Evolutionary conservation across 2,888 invertebrate genomes (phyloP), one percentile per base, ranked within the genome.

Genomic region (Eristalis pertinax): DNA sequence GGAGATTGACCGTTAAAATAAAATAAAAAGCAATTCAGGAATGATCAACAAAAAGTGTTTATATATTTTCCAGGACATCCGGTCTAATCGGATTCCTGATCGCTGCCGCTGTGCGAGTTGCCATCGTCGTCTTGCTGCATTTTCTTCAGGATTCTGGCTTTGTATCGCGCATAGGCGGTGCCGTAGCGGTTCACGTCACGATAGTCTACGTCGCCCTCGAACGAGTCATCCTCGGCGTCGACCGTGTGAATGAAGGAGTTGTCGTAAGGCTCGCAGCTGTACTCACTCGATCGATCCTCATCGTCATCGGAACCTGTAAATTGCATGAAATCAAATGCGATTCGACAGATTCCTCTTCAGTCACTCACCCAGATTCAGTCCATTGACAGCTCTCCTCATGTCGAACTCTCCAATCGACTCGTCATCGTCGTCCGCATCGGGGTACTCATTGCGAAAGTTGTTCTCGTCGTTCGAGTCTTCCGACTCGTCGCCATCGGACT

Each of bases 401-500:
- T 95, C 95, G 8, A 95, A 94, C 84, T 79, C 60, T 0, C 68
- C 41, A 11, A 84, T 73, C 0, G 87, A 83, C 22, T 87, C 83
- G 15, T 68, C 29, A 80, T 94, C 95, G 15, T 94, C 93, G 69
- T 96, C 95, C 0, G 95, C 95, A 90, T 96, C 96, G 0, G 97
- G 97, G 92, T 97, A 97, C 73, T 97, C 97, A 90, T 97, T 97
- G 84, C 95, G 94, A 94, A 95, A 96, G 91, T 96, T 95, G 89
- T 95, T 95, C 92, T 97, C 97, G 88, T 96, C 95, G 93, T 97
- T 97, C 0, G 97, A 97, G 91, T 97, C 96, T 88, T 95, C 95
- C 32, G 94, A 94, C 89, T 95, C 95, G 67, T 93, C 92, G 1
- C 89, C 89, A 7, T 89, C 92, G 60, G 89, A 85, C 15, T 90